These are phyloP conservation scores for Menura novaehollandiae DNA, from an alignment of 2,113 vertebrate species.

Conservation along the genomic window DNA sequence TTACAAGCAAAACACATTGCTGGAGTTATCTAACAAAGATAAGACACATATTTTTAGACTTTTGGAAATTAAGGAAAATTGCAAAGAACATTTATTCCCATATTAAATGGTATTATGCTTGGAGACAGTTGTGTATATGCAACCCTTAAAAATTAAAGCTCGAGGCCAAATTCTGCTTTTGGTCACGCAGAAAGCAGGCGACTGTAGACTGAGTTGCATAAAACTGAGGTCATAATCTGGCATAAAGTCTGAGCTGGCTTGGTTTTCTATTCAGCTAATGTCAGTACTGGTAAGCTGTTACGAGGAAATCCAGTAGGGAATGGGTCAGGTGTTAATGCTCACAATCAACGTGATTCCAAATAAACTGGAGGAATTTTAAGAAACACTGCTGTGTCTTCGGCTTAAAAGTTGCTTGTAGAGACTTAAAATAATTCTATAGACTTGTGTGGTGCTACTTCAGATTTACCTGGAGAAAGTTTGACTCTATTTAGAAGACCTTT, in stretches of 20 bases:
- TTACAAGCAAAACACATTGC: not conserved
- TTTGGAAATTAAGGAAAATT: not conserved
- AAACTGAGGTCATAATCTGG: conserved; percentile 51
- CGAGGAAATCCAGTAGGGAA: not conserved
- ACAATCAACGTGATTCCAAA: not conserved
- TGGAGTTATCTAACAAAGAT: not conserved
- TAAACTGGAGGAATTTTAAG: not conserved
- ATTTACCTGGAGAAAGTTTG: not conserved
- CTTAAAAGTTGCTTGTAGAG: not conserved
- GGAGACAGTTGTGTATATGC: not conserved
- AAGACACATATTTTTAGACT: not conserved
- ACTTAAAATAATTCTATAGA: not conserved
- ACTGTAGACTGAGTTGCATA: not conserved
- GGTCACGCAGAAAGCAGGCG: not conserved
- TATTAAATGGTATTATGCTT: conserved; percentile 12
- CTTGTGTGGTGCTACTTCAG: not conserved
- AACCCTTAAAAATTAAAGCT: not conserved
- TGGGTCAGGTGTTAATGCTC: conserved; percentile 15
- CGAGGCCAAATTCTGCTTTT: not conserved
- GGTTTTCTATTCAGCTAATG: not conserved
- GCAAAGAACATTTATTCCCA: not conserved
- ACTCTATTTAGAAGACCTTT: not conserved
- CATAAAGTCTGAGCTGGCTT: conserved; percentile 18
- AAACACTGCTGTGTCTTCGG: not conserved
- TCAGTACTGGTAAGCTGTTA: not conserved